Evolutionary conservation across 2,888 invertebrate species (phyloP).

Genomic region (Sesamia inferens): DNA sequence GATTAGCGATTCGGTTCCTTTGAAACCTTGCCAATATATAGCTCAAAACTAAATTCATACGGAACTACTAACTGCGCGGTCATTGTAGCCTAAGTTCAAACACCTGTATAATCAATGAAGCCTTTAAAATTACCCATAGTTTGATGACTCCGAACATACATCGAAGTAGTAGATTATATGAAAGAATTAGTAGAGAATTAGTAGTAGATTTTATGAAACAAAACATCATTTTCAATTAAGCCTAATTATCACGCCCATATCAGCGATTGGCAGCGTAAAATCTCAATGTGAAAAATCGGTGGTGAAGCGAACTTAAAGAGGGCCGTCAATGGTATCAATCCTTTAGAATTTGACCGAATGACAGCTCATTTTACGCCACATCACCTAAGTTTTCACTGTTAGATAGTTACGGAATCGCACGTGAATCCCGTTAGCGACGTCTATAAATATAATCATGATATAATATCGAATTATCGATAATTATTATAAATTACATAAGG

Average conservation of each 20-base stretch:
- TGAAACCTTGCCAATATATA: background rate
- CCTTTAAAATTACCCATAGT: background rate
- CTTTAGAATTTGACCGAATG: no score
- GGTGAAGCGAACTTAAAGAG: no score
- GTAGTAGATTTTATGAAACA: conserved; percentile 19
- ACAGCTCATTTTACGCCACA: no score
- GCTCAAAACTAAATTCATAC: background rate
- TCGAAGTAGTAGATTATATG: no score
- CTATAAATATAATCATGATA: conserved; percentile 19
- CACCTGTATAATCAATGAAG: background rate
- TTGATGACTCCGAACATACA: background rate
- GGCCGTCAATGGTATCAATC: no score
- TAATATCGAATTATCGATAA: conserved; percentile 3
- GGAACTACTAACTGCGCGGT: no score
- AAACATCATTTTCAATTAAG: conserved; percentile 16
- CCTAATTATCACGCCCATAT: conserved; percentile 3
- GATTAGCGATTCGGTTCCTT: background rate
- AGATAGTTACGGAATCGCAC: no score
- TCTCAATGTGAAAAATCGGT: no score
- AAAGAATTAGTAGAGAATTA: no score
- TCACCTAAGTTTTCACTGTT: no score
- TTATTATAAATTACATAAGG: conserved; percentile 53
- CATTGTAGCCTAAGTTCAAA: background rate
- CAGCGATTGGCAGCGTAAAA: no score
- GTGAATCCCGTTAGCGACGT: conserved; percentile 17